These are phyloP conservation scores for Gallinago nigripennis DNA, from an alignment of 2,797 vertebrate genomes.

Conservation along the genomic window DNA sequence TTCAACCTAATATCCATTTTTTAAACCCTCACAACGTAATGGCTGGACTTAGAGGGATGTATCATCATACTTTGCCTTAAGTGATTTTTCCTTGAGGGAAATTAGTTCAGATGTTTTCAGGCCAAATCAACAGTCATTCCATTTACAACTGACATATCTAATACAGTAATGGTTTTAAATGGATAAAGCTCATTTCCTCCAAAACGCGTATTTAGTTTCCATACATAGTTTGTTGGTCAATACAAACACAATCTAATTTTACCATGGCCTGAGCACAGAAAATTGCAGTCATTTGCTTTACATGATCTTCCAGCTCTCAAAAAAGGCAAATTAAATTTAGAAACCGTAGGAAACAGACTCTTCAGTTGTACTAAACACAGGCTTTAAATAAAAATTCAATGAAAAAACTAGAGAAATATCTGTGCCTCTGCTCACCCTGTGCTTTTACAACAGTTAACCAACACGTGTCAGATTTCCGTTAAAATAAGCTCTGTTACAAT, in stretches of 20 bases:
- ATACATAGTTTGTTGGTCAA: constrained; percentile 34
- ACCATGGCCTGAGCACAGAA: neutral
- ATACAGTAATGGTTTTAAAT: constrained; percentile 57
- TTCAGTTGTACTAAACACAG: neutral
- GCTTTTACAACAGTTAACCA: neutral
- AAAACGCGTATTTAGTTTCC: constrained; percentile 35
- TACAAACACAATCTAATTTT: constrained; percentile 46
- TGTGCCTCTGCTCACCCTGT: neutral
- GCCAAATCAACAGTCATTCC: constrained; percentile 33
- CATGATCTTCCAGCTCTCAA: neutral
- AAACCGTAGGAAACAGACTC: neutral
- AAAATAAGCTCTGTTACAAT: neutral
- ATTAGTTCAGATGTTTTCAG: constrained; percentile 48
- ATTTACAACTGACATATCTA: constrained; percentile 32
- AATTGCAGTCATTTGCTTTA: neutral
- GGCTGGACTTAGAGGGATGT: neutral
- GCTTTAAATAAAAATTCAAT: neutral
- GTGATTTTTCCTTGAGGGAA: constrained; percentile 45
- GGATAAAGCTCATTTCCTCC: constrained; percentile 40
- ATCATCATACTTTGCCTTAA: neutral
- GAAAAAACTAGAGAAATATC: neutral
- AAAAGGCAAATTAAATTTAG: neutral
- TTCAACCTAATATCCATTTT: constrained; percentile 50
- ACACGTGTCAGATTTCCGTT: neutral
- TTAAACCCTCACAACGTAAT: constrained; percentile 38